A percentile compares a stretch with the other conserved stretches of the same genome.
These are phyloP conservation scores for Sapayoa aenigma DNA, from an alignment of 2,113 vertebrate genomes.

Conservation along the genomic window DNA sequence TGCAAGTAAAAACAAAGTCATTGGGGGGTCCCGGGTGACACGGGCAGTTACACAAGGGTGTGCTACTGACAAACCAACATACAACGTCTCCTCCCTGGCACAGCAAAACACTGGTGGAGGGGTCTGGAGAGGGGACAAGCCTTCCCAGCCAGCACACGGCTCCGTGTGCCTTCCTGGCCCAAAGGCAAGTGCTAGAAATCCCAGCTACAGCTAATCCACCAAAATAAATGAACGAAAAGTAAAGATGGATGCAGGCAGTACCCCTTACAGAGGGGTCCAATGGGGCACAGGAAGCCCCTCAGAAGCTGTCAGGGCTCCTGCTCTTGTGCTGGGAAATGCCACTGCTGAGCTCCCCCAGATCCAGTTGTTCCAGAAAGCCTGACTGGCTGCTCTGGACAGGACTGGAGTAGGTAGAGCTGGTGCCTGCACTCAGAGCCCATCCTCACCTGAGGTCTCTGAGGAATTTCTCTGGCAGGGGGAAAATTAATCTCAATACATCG, in stretches of 20 bases:
- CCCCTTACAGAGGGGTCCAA: background rate
- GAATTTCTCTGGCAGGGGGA: background rate
- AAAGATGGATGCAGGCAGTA: background rate
- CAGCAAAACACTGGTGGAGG: rapidly evolving
- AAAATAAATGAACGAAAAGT: rapidly evolving
- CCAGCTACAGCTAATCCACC: background rate
- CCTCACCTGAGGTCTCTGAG: background rate
- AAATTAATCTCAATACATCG: background rate
- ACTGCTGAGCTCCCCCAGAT: background rate
- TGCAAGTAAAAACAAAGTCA: background rate
- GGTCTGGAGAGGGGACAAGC: background rate
- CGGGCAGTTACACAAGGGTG: background rate
- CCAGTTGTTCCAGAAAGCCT: rapidly evolving
- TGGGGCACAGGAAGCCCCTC: background rate
- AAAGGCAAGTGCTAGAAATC: background rate
- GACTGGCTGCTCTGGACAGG: background rate
- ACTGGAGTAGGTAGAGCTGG: background rate
- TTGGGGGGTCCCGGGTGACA: background rate
- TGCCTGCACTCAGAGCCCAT: background rate
- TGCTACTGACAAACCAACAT: background rate
- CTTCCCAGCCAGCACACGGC: rapidly evolving
- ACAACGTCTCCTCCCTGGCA: rapidly evolving
- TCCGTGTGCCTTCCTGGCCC: background rate
- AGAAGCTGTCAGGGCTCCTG: background rate
- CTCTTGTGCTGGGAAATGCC: background rate